Evolutionary conservation across 2,113 vertebrate genomes (phyloP).

Genomic region (Oncorhynchus nerka): DNA sequence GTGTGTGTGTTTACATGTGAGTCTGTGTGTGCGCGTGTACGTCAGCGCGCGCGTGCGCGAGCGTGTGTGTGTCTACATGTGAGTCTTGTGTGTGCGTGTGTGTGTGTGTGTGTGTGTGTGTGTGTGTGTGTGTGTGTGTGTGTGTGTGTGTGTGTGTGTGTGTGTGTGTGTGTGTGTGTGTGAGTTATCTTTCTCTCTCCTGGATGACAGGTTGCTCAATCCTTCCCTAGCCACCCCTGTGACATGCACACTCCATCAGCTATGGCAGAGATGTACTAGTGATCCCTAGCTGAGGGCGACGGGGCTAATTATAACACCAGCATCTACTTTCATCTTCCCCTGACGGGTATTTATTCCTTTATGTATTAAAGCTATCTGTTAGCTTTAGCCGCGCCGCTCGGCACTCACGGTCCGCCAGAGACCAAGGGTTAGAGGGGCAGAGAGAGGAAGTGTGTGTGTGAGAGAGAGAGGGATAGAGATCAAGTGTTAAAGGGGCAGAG

Average conservation of each 20-base stretch:
- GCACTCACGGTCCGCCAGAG: neutral
- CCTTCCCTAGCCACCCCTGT: conserved; percentile 46
- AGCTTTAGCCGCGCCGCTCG: conserved; percentile 11
- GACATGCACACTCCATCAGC: conserved; percentile 63
- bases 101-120: neutral
- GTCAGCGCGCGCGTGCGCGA: too few species aligned
- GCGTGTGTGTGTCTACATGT: neutral
- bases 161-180: conserved; percentile 3
- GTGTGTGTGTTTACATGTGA: neutral
- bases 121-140: too few species aligned
- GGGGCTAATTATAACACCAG: conserved; percentile 69
- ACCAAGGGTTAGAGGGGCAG: neutral
- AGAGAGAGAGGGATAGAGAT: neutral
- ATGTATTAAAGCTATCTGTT: conserved; percentile 39
- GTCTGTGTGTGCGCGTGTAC: neutral
- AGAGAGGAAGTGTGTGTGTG: neutral
- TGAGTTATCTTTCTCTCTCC: conserved; percentile 54
- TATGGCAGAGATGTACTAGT: conserved; percentile 67
- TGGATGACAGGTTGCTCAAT: conserved; percentile 60
- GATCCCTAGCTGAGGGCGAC: conserved; percentile 52
- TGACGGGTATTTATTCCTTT: conserved; percentile 57
- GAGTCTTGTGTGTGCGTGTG: neutral
- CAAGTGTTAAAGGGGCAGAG: too few species aligned
- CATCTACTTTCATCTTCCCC: conserved; percentile 64
- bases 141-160: neutral